Evolutionary conservation across 2,888 invertebrate species (phyloP), one percentile per base, ranked within the genome.

Genomic region (Hydraecia micacea): DNA sequence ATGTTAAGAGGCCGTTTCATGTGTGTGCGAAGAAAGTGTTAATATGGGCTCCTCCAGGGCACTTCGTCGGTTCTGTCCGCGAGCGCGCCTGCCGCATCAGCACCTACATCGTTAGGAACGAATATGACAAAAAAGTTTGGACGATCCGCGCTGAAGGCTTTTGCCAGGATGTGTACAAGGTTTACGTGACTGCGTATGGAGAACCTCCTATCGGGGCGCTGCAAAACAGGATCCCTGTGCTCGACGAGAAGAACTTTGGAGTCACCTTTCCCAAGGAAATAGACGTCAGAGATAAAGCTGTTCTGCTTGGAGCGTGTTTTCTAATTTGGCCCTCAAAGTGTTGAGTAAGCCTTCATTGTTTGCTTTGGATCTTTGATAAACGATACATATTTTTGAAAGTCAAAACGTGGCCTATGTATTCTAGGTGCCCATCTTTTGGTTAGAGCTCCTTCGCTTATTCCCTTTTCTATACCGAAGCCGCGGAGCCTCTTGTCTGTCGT

Each of bases 41-140:
- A 0, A 90, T 95, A 1, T 95, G 93, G 92, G 91, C 94, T 0
- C 95, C 95, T 0, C 91, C 94, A 0, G 95, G 93, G 0, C 90
- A 93, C 73, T 94, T 90, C 21, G 89, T 93, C 0, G 95, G 95
- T 0, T 92, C 93, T 0, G 91, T 95, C 0, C 87, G 91, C 25
- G 86, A 92, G 76, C 49, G 46, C 0, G 68, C 65, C 39, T 49
- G 87, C 13, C 72, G 79, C 0, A 28, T 46, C n/a, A 91, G 89
- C 21, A 91, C 87, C 4, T 94, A 90, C 65, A 21, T 84, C 0
- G 92, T 94, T 0, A 92, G 89, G 73, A 91, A 94, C 75, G 83
- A 83, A 3, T 18, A 60, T 0, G 91, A 90, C 0, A 74, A 88
- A 25, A 79, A 81, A 0, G 77, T 93, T 28, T 69, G 93, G 2